Evolutionary conservation across 2,113 vertebrate genomes (phyloP), one percentile per base, ranked within the genome.

Genomic region (Rhipidura dahli): DNA sequence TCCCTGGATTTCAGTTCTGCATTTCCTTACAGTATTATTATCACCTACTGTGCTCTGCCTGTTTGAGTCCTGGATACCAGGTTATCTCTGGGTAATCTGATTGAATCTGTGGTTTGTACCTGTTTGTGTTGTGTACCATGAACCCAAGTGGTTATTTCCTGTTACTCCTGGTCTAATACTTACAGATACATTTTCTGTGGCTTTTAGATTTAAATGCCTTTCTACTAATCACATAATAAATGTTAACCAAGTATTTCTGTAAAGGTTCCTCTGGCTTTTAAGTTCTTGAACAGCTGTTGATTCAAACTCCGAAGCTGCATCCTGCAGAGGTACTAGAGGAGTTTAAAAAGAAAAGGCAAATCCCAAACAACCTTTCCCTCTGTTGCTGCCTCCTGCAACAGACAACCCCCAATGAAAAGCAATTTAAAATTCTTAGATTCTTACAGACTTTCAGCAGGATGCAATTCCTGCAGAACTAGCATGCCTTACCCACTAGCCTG

Each of bases 401-500:
- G 72, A 30, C 10, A 77, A 56, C 7, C 6, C 1, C 4, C 31
- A 53, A n/a, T 0, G 1, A 63, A 71, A 75, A 51, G 28, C 18
- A 9, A 31, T 69, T 81, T 93, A 15, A 54, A 71, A 28, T 65
- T 66, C 22, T 80, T 17, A 71, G 53, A 76, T 35, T 86, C n/a
- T 83, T 37, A 59, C 12, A 70, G 6, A 68, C 28, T n/a, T 85
- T 17, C 31, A 37, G 30, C 19, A 70, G 27, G 15, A 61, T 13
- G 5, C 17, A 78, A 37, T 28, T 79, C 50, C 53, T 76, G 18
- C 15, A 83, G 27, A 91, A 47, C 20, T 56, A 71, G 54, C 21
- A 26, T 7, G 31, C 6, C 24, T 83, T 27, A 86, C 13, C 9
- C 45, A 69, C 11, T 77, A 56, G 45, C 7, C 37, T 77, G 40